A percentile compares a stretch with the other conserved stretches of the same genome.
Evolutionary conservation across 1,140 invertebrate genomes (phyloP).

Genomic region (Oryctes rhinoceros): DNA sequence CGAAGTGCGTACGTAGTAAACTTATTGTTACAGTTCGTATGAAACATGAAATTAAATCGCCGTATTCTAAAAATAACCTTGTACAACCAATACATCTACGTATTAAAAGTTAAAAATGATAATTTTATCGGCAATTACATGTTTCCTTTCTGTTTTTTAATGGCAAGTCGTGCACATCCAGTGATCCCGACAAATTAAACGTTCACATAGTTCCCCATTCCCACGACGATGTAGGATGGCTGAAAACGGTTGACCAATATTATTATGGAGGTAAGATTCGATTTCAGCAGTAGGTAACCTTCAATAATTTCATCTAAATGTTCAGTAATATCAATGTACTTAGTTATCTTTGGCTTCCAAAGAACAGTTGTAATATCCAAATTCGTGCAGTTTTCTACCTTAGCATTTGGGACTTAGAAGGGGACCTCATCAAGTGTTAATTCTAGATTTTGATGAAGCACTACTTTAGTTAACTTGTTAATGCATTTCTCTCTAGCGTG

Average conservation of each 20-base stretch:
- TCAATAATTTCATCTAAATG: not conserved
- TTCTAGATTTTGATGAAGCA: too few species aligned
- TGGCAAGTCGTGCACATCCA: constrained; percentile 59
- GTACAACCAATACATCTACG: too few species aligned
- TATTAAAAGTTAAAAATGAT: not conserved
- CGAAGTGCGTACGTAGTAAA: too few species aligned
- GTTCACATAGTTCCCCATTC: constrained; percentile 75
- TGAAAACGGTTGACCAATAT: constrained; percentile 84
- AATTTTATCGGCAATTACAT: not conserved
- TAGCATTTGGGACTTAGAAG: not conserved
- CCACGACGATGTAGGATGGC: constrained; percentile 85
- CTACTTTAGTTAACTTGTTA: too few species aligned
- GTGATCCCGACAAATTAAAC: constrained; percentile 66
- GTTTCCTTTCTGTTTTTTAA: not conserved
- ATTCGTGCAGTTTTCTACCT: not conserved
- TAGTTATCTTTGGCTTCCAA: not conserved
- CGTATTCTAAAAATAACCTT: too few species aligned
- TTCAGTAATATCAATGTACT: not conserved
- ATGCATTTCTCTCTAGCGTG: too few species aligned
- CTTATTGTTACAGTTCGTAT: too few species aligned
- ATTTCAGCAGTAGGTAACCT: not conserved
- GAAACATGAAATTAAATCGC: too few species aligned
- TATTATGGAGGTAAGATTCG: constrained; percentile 68
- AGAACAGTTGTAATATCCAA: not conserved
- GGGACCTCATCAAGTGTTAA: not conserved